Evolutionary conservation across 2,113 vertebrate species (phyloP), one percentile per base, ranked within the genome.

Genomic region (Cathartes aura): DNA sequence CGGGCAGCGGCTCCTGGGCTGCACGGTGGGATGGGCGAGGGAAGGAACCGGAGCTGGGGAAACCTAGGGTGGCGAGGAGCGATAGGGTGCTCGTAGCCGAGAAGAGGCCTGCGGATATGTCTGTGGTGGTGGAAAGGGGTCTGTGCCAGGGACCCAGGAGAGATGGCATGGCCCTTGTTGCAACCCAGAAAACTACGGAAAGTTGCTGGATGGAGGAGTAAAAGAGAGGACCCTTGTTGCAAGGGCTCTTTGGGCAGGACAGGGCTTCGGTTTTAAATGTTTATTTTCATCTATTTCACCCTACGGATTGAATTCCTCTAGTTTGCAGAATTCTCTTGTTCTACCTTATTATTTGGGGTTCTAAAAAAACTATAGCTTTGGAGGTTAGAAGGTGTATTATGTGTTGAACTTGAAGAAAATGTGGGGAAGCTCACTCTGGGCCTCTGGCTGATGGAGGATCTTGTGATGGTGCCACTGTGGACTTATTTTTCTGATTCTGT

Each of bases 11-110:
- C n/a, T 40, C 1, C 7, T 0, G 1, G 52, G 17, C 11, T 1
- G 0, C 19, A 3, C 36, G 6, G 24, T 38, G 52, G 62, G 38
- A 16, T 1, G 22, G 34, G 23, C 1, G 10, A 58, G 68, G 48
- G 32, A 36, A 8, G 42, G 29, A 22, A 27, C 4, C 2, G 4
- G 47, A 58, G 15, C 26, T 0, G 4, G 7, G 53, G 36, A 15
- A 43, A 2, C 14, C 2, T 4, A 0, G 0, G 8, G n/a, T 36
- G 47, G 13, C 0, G 5, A 19, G 55, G 36, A 66, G 22, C 8
- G 2, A 20, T 21, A 13, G 40, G 23, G 9, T 29, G 34, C 53
- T 60, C 6, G 12, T 3, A 22, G n/a, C 2, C 2, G 55, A 15
- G 56, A n/a, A 63, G 32, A 43, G 32, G 32, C 21, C 34, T 29